Evolutionary conservation across 2,888 invertebrate genomes (phyloP).

Genomic region (Deroplatys truncata): DNA sequence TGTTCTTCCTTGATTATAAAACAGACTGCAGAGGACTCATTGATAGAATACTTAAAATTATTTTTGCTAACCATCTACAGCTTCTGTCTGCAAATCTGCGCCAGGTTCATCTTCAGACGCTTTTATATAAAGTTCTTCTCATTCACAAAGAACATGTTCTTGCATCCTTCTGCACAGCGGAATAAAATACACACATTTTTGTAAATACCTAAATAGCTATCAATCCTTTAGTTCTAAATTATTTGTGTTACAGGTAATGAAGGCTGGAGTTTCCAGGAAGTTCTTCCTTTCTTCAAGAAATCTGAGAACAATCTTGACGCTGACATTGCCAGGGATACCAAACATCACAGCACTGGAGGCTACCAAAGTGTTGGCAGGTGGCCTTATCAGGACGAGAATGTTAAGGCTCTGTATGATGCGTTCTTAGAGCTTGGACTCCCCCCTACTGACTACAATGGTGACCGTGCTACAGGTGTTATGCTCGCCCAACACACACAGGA

Average conservation of each 20-base stretch:
- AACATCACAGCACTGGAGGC: not conserved
- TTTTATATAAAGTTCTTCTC: no score
- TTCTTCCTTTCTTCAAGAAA: slow-evolving; percentile 68
- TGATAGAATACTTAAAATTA: no score
- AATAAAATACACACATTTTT: no score
- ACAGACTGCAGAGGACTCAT: no score
- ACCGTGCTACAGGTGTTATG: not conserved
- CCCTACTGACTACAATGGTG: not conserved
- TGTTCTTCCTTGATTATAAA: no score
- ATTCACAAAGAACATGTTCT: no score
- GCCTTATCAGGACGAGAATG: not conserved
- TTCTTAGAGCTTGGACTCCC: not conserved
- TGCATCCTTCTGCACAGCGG: no score
- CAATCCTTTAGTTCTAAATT: no score
- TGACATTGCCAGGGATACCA: not conserved
- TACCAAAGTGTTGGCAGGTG: not conserved
- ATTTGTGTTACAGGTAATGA: slow-evolving; percentile 51
- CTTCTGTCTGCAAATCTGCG: no score
- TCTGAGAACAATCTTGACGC: slow-evolving; percentile 55
- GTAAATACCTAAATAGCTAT: no score
- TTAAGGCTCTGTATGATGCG: not conserved
- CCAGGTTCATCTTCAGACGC: no score
- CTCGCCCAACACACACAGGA: not conserved
- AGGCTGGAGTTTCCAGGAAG: slow-evolving; percentile 61
- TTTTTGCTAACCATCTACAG: no score